These are phyloP conservation scores for Ophioninae sp. DNA, from an alignment of 2,888 invertebrate species.

Conservation along the genomic window DNA sequence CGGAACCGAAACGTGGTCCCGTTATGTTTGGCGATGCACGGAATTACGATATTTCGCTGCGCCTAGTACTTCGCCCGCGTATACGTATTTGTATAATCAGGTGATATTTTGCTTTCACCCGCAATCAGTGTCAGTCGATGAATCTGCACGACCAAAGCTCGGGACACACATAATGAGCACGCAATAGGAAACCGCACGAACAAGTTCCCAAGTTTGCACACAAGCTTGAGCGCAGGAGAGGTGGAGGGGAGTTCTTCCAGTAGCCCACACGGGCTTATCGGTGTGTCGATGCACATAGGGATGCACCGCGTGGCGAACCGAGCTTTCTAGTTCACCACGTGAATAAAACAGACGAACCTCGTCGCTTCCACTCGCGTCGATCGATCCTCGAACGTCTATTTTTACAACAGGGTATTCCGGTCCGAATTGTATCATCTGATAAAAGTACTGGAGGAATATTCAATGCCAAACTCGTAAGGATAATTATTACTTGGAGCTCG, in stretches of 20 bases:
- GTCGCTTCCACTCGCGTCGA: constrained; percentile 38
- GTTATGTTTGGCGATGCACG: background rate
- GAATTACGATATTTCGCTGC: constrained; percentile 4
- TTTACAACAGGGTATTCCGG: constrained; percentile 38
- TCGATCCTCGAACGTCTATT: constrained; percentile 64
- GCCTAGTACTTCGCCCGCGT: background rate
- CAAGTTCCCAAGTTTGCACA: background rate
- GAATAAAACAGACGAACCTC: constrained; percentile 58
- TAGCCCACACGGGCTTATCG: background rate
- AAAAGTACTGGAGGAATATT: background rate
- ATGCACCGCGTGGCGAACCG: constrained; percentile 50
- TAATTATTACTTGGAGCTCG: background rate
- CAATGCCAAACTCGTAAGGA: background rate
- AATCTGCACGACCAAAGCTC: constrained; percentile 42
- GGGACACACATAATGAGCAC: background rate
- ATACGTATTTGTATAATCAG: constrained; percentile 25
- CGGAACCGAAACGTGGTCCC: background rate
- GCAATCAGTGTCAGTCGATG: constrained; percentile 60
- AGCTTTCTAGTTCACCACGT: constrained; percentile 64
- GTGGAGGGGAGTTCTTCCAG: background rate
- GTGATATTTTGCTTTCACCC: constrained; percentile 36
- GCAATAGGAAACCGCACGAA: background rate
- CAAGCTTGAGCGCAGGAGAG: too few species aligned
- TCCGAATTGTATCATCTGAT: background rate
- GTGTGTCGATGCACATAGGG: constrained; percentile 40